Evolutionary conservation across 1,140 invertebrate genomes (phyloP).

Genomic region (Littorina saxatilis): DNA sequence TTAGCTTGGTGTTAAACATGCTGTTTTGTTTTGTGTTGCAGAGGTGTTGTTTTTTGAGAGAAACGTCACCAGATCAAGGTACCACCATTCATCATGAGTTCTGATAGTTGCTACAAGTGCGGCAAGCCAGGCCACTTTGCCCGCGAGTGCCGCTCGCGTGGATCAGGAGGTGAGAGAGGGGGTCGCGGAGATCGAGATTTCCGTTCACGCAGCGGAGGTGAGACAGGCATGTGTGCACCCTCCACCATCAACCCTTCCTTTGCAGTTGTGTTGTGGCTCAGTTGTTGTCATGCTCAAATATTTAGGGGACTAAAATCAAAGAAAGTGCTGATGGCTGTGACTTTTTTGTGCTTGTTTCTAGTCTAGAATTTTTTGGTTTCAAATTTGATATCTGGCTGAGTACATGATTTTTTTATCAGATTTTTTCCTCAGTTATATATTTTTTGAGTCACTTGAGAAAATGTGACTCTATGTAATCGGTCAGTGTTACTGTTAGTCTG

Average conservation of each 20-base stretch:
- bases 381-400: no score
- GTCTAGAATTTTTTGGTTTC: no score
- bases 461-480: no score
- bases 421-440: no score
- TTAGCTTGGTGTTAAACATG: no score
- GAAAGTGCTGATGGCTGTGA: no score
- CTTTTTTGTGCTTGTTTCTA: no score
- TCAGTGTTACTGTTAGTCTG: no score
- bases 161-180: constrained; percentile 36
- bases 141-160: constrained; percentile 75
- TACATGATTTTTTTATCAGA: no score
- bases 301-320: no score
- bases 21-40: constrained; percentile 14
- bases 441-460: no score
- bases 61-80: background rate
- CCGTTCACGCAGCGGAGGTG: constrained; percentile 37
- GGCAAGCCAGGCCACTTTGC: constrained; percentile 74
- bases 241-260: background rate
- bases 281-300: background rate
- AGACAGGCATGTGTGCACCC: constrained; percentile 37
- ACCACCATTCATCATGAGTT: constrained; percentile 45
- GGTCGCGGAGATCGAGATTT: constrained; percentile 36
- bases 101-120: constrained; percentile 74
- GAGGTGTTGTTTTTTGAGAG: constrained; percentile 19
- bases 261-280: constrained; percentile 2